Evolutionary conservation across 2,113 vertebrate genomes (phyloP).

Genomic region (Hemicordylus capensis): DNA sequence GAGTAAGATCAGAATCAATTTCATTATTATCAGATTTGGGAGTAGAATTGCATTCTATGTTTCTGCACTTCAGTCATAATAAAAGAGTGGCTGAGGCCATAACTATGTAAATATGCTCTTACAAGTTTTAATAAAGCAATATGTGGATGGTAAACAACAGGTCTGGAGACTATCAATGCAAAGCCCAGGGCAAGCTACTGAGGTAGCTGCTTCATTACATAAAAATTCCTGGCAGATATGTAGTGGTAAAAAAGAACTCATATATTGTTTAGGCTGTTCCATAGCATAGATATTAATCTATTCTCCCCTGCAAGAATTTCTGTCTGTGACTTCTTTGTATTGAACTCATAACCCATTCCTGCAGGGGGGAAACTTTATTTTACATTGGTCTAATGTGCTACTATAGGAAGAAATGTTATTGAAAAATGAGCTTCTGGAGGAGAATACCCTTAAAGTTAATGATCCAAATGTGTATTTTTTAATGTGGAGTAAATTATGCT

Average conservation of each 20-base stretch:
- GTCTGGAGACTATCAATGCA: background rate
- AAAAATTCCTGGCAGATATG: background rate
- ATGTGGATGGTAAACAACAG: rapidly evolving
- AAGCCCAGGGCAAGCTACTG: rapidly evolving
- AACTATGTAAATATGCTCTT: background rate
- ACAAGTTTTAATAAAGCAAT: background rate
- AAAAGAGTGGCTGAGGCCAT: background rate
- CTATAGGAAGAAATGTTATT: constrained; percentile 32
- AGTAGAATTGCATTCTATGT: background rate
- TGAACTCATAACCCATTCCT: constrained; percentile 45
- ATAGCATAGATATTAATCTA: constrained; percentile 37
- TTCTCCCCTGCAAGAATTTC: background rate
- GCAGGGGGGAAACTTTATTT: constrained; percentile 54
- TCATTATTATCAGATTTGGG: background rate
- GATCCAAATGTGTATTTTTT: constrained; percentile 38
- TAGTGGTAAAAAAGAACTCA: background rate
- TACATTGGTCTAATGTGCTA: background rate
- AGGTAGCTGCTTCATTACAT: background rate
- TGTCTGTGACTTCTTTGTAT: background rate
- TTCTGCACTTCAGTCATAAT: background rate
- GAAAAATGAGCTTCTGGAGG: constrained; percentile 61
- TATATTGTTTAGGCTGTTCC: constrained; percentile 25
- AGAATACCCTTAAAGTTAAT: constrained; percentile 51
- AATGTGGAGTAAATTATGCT: constrained; percentile 27
- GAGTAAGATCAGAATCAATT: background rate